A percentile compares a stretch with the other conserved stretches of the same genome.
Conservation (phyloP, 2,797 vertebrate genomes). For the Balearica regulorum region DNA sequence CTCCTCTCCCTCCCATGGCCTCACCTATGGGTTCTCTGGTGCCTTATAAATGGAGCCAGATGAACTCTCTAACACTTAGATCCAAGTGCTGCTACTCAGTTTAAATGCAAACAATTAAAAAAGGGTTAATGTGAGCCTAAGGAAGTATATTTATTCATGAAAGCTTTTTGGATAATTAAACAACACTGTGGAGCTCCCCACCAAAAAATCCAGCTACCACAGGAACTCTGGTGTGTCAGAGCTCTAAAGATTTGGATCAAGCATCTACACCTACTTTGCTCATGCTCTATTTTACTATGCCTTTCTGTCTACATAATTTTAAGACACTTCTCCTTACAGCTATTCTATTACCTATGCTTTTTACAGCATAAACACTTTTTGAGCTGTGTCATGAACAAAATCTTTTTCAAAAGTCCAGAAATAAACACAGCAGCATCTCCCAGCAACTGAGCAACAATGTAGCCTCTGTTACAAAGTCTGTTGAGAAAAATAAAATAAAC, state of each 20-base stretch:
- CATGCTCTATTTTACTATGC: background rate
- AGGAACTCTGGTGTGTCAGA: background rate
- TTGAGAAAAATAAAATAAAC: background rate
- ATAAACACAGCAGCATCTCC: background rate
- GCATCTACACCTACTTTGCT: background rate
- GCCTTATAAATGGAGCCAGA: background rate
- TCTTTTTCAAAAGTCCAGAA: background rate
- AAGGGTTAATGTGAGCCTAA: background rate
- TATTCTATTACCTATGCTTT: background rate
- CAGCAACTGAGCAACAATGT: background rate
- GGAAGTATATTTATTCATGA: background rate
- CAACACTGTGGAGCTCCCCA: background rate
- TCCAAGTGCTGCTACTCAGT: background rate
- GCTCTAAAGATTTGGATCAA: background rate
- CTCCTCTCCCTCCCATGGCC: background rate
- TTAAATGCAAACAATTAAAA: background rate
- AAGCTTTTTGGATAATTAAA: background rate
- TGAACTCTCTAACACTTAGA: background rate
- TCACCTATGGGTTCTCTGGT: background rate
- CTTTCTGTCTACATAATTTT: background rate
- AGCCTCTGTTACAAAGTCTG: background rate
- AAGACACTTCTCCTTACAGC: background rate
- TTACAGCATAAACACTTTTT: background rate
- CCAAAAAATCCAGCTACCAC: background rate
- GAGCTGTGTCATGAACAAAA: background rate